Evolutionary conservation across 64 coral and sea anemone genomes (phyloP), one percentile per base, ranked within the genome.

Genomic region (Pachyseris speciosa): DNA sequence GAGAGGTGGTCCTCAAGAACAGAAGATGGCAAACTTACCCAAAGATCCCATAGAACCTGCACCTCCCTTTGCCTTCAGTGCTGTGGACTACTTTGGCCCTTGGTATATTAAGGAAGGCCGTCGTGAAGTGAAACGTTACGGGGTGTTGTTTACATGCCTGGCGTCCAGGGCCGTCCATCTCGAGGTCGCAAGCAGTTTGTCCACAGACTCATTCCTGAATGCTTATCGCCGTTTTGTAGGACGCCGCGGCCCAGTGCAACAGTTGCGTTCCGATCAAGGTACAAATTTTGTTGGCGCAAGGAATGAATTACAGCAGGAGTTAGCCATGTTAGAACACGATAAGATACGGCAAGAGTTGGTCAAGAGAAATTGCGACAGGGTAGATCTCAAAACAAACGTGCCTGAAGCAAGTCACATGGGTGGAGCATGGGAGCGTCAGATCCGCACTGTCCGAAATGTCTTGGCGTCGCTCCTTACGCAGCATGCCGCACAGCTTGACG

Each of bases 11-110:
- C 17, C 27, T 47, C 22, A 75, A 47, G 40, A 75, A 22, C 40
- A 75, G 72, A 75, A 75, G 72, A 75, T 75, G 72, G 72, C 72
- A 75, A 47, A 75, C 9, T 28, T 75, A 22, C 72, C 72, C 42
- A 24, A 26, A 28, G 72, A 75, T 41, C 45, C 40, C 10, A 39
- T 75, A 7, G 72, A 75, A 75, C 72, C 72, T 12, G 72, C 72
- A 7, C 72, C 72, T 19, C 72, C 72, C 72, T 75, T 75, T 8
- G 48, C 72, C 27, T 20, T 47, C n/a, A 47, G 72, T 20, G n/a
- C n/a, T 8, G 41, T 75, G 1, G 39, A 75, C 41, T 25, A 48
- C 3, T 75, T 75, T 28, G 72, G 40, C 2, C 72, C 72, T 0
- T 75, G 20, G 20, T 0, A 25, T 13, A 75, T 47, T 11, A 75